Base-by-base conservation (phyloP, 1,140 invertebrate genomes). In the Doryteuthis pealeii region DNA sequence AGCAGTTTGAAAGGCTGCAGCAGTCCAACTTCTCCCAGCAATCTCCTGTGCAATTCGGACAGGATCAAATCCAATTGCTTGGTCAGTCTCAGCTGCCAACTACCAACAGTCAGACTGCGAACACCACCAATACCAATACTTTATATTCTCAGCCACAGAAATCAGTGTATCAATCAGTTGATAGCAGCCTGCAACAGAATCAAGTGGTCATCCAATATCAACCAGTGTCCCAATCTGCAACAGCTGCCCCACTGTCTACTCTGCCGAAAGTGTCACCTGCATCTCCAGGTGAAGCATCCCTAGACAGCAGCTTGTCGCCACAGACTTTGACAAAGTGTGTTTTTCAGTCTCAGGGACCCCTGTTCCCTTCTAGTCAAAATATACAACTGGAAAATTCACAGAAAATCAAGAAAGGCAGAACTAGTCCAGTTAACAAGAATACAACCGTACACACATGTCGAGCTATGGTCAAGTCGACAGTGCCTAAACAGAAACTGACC, bases 401-500 rank as follows among this genome's bases (percentile, higher is more conserved):
- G 31, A 58, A 58, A 72, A 62, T 22, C 22, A 62, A 62, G 54
- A 62, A 62, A 62, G 54, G 54, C 18, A 45, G 54, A 72, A 28
- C 32, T n/a, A 72, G 54, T 54, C 43, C 30, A 8, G 31, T 32
- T 28, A 40, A 40, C 35, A 45, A 58, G 15, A 43, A n/a, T 26
- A 14, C 18, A 30, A 30, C 22, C 14, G n/a, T 26, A 28, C 71
- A 72, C 43, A 35, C 40, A 10, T 26, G 45, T 49, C 71, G 43
- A 22, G n/a, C 30, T 49, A 14, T 28, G 28, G 18, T 22, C 45
- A 30, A 35, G 28, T 49, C 45, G 54, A 26, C 49, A 18, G 66
- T 33, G 22, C 43, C 77, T n/a, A 76, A 76, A 66, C 62, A 72
- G 30, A 76, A 76, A 70, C 62, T 68, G n/a, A 54, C 35, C 4